Evolutionary conservation across 2,113 vertebrate species (phyloP).

Genomic region (Pyxicephalus adspersus): DNA sequence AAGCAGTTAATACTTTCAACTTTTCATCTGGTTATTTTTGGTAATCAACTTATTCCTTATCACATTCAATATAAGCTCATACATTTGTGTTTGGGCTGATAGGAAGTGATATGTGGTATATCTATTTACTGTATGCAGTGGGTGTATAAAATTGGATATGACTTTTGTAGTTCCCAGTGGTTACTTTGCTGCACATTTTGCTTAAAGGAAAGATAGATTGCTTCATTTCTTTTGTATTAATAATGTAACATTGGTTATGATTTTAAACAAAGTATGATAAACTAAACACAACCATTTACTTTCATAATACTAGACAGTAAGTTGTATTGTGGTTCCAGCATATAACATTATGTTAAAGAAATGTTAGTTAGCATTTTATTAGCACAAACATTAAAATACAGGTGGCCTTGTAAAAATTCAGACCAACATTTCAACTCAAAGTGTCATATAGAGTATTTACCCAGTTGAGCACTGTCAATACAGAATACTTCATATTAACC

Average conservation of each 20-base stretch:
- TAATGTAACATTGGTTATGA: slow-evolving; percentile 35
- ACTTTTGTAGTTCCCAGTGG: slow-evolving; percentile 49
- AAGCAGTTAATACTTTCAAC: neutral
- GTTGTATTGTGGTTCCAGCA: neutral
- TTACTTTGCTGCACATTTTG: slow-evolving; percentile 47
- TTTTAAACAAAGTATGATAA: slow-evolving; percentile 17
- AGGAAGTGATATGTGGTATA: slow-evolving; percentile 43
- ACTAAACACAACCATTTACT: slow-evolving; percentile 7
- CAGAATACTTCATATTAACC: too few species aligned
- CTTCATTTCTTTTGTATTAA: slow-evolving; percentile 19
- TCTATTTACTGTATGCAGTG: slow-evolving; percentile 39
- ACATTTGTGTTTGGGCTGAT: slow-evolving; percentile 9
- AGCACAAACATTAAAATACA: too few species aligned
- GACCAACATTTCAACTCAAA: too few species aligned
- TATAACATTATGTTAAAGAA: neutral
- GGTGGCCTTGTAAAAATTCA: too few species aligned
- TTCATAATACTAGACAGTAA: neutral
- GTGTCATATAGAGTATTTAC: too few species aligned
- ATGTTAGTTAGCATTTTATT: neutral
- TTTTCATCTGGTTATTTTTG: slow-evolving; percentile 25
- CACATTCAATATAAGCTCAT: slow-evolving; percentile 23
- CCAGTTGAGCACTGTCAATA: too few species aligned
- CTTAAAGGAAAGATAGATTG: slow-evolving; percentile 22
- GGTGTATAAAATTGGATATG: slow-evolving; percentile 36
- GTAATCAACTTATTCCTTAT: neutral